A percentile compares a stretch with the other conserved stretches of the same genome.
phyloP scores from a whole-genome alignment of 2,113 vertebrate species.

The Myanophis thanlyinensis region DNA sequence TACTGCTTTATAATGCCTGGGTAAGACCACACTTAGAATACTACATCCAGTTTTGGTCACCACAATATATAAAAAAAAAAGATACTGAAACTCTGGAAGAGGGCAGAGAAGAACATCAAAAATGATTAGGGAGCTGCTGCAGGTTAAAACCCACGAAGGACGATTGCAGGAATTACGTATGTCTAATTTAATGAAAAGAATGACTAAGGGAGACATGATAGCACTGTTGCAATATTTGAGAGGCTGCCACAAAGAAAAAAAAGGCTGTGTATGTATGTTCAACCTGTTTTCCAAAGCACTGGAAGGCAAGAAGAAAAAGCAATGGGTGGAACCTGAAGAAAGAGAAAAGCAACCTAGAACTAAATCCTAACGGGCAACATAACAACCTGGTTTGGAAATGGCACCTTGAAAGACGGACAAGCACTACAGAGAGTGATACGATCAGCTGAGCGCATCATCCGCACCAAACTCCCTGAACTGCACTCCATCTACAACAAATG shows the following conservation, averaged over 20 bases:
- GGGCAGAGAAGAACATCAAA: neutral
- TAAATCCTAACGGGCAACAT: too few relatives aligned
- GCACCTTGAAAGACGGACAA: too few relatives aligned
- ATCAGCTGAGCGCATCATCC: too few relatives aligned
- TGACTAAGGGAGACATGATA: neutral
- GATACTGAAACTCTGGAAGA: neutral
- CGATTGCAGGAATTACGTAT: neutral
- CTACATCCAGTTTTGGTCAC: neutral
- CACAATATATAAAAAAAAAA: neutral
- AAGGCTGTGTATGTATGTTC: too few relatives aligned
- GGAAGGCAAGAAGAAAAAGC: neutral
- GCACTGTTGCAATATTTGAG: neutral
- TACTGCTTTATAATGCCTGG: neutral
- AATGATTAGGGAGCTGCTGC: neutral
- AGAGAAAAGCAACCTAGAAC: neutral
- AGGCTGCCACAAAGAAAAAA: neutral
- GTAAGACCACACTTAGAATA: neutral
- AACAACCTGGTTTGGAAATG: too few relatives aligned
- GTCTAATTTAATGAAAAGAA: neutral
- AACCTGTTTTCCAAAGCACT: neutral
- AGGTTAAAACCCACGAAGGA: neutral
- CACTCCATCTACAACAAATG: too few relatives aligned
- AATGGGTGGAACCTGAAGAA: neutral
- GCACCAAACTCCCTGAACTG: too few relatives aligned
- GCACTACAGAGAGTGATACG: too few relatives aligned